Evolutionary conservation across 2,888 invertebrate species (phyloP).

Genomic region (Neoascia interrupta): DNA sequence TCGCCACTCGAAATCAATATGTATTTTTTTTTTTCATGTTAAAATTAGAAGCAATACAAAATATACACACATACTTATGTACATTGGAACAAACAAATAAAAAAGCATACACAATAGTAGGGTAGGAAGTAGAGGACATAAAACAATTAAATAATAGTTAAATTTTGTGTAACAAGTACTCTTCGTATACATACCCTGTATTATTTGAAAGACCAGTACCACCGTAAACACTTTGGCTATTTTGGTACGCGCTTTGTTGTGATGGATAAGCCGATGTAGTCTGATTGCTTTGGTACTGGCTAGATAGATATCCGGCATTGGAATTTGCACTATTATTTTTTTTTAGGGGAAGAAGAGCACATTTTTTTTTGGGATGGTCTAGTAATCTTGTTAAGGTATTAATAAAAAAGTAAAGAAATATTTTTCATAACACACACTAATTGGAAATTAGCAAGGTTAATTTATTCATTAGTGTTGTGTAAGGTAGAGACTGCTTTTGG

Average conservation of each 20-base stretch:
- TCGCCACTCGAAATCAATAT: too few relatives aligned
- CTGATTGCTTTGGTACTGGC: conserved; percentile 74
- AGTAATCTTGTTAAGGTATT: conserved; percentile 56
- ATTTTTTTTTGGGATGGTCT: conserved; percentile 46
- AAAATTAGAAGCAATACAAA: conserved; percentile 1
- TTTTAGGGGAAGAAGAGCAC: conserved; percentile 48
- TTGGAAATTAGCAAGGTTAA: conserved; percentile 35
- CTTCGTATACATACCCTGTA: conserved; percentile 77
- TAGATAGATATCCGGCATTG: conserved; percentile 79
- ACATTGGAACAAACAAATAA: not conserved
- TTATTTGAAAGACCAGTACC: conserved; percentile 79
- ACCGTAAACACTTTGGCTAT: conserved; percentile 80
- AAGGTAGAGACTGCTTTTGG: conserved; percentile 11
- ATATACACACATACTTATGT: conserved; percentile 1
- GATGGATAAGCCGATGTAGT: conserved; percentile 79
- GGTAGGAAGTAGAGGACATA: too few relatives aligned
- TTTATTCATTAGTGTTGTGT: not conserved
- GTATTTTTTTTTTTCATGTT: too few relatives aligned
- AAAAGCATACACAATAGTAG: too few relatives aligned
- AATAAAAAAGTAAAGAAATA: conserved; percentile 29
- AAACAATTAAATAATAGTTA: conserved; percentile 14
- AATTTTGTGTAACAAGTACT: not conserved
- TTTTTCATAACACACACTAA: conserved; percentile 3
- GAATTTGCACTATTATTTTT: conserved; percentile 77
- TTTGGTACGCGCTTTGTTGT: conserved; percentile 80